Percentiles rank a stretch among this genome's conserved stretches.
phyloP scores from a whole-genome alignment of 2,888 invertebrate genomes.

The Pomacea canaliculata region DNA sequence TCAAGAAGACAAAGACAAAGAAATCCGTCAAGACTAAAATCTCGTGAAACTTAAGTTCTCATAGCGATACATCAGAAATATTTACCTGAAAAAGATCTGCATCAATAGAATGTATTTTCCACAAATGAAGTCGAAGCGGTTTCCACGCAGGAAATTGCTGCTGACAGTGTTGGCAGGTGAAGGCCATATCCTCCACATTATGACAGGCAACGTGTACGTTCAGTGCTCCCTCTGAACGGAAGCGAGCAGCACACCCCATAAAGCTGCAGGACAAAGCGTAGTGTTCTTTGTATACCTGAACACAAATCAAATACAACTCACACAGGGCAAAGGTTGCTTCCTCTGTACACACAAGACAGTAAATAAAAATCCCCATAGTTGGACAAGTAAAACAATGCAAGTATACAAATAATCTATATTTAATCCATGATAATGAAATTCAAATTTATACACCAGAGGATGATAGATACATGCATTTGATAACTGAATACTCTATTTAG shows the following conservation, averaged over 20 bases:
- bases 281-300: constrained; percentile 21
- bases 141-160: constrained; percentile 76
- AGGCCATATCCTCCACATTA: constrained; percentile 56
- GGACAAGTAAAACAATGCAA: too few species aligned
- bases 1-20: too few species aligned
- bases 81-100: constrained; percentile 83
- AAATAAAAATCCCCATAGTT: too few species aligned
- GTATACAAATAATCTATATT: too few species aligned
- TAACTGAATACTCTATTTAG: too few species aligned
- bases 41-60: too few species aligned
- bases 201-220: constrained; percentile 79
- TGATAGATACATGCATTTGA: too few species aligned
- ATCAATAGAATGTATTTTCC: constrained; percentile 81
- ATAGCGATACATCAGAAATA: neutral
- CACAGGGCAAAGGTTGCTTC: too few species aligned
- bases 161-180: constrained; percentile 79
- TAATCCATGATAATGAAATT: too few species aligned
- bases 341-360: too few species aligned
- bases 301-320: neutral
- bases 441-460: too few species aligned
- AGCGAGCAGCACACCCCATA: constrained; percentile 41
- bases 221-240: constrained; percentile 70
- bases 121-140: constrained; percentile 78
- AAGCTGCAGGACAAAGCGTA: constrained; percentile 40
- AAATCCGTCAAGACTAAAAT: too few species aligned